Evolutionary conservation across 1,140 invertebrate genomes (phyloP).

Genomic region (Aphelenchoides avenae): DNA sequence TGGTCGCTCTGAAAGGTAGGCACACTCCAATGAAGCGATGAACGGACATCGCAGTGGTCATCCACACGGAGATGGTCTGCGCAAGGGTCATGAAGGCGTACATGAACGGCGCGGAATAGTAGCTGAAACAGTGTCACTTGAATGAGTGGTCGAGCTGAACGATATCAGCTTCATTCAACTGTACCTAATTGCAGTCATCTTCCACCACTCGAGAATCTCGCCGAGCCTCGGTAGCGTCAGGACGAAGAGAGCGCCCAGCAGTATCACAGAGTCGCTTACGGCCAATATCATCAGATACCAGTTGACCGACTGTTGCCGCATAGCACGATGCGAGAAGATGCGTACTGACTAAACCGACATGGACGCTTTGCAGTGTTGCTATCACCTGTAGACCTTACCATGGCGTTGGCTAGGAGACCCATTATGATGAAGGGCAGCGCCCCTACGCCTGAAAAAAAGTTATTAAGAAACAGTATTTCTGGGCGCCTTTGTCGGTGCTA

Average conservation of each 20-base stretch:
- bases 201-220: constrained; percentile 38
- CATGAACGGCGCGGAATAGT: constrained; percentile 25
- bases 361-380: no score
- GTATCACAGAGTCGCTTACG: constrained; percentile 36
- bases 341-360: no score
- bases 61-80: constrained; percentile 51
- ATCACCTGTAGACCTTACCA: no score
- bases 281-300: constrained; percentile 54
- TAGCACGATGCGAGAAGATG: constrained; percentile 47
- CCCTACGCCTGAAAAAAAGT: constrained; percentile 36
- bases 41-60: constrained; percentile 39
- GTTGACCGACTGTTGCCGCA: constrained; percentile 43
- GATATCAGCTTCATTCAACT: constrained; percentile 1
- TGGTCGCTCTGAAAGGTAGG: constrained; percentile 38
- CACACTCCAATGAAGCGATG: constrained; percentile 50
- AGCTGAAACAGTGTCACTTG: constrained; percentile 33
- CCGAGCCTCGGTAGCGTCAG: constrained; percentile 43
- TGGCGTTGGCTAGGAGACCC: constrained; percentile 43
- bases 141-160: no score
- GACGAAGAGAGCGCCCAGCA: constrained; percentile 49
- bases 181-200: constrained; percentile 36
- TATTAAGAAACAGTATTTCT: constrained; percentile 6
- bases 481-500: constrained; percentile 1
- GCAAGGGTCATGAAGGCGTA: constrained; percentile 51
- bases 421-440: constrained; percentile 50